Evolutionary conservation across 2,888 invertebrate species (phyloP).

Genomic region (Actias luna): DNA sequence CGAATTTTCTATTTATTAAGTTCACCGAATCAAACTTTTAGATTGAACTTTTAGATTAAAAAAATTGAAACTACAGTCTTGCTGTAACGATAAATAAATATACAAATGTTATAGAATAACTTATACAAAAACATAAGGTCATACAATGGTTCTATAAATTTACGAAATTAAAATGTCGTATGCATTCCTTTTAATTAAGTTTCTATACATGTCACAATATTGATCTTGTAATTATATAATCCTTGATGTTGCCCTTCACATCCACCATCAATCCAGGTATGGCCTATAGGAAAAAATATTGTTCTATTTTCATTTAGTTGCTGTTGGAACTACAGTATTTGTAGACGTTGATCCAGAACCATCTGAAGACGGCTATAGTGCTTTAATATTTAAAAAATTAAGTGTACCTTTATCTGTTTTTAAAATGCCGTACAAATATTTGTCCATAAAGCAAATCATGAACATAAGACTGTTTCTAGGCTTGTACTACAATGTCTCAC

Average conservation of each 20-base stretch:
- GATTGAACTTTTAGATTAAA: too few relatives aligned
- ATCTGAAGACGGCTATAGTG: not conserved
- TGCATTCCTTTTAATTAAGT: not conserved
- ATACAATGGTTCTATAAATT: too few relatives aligned
- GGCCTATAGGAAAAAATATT: not conserved
- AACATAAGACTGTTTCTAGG: not conserved
- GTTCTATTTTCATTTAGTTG: not conserved
- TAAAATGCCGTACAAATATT: not conserved
- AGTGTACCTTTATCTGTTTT: not conserved
- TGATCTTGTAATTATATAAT: not conserved
- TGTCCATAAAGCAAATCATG: constrained; percentile 4
- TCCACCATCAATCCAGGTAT: too few relatives aligned
- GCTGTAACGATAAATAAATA: too few relatives aligned
- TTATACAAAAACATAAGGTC: too few relatives aligned
- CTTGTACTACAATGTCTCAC: not conserved
- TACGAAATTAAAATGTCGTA: too few relatives aligned
- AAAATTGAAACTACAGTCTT: too few relatives aligned
- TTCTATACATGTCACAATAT: not conserved
- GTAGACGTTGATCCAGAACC: not conserved
- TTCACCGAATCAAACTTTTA: too few relatives aligned
- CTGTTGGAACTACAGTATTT: not conserved
- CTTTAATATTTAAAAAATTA: not conserved
- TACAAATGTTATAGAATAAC: too few relatives aligned
- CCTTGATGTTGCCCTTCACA: too few relatives aligned
- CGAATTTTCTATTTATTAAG: too few relatives aligned